These are phyloP conservation scores for Entomobrya multifasciata DNA, from an alignment of 2,888 invertebrate genomes.

Conservation along the genomic window DNA sequence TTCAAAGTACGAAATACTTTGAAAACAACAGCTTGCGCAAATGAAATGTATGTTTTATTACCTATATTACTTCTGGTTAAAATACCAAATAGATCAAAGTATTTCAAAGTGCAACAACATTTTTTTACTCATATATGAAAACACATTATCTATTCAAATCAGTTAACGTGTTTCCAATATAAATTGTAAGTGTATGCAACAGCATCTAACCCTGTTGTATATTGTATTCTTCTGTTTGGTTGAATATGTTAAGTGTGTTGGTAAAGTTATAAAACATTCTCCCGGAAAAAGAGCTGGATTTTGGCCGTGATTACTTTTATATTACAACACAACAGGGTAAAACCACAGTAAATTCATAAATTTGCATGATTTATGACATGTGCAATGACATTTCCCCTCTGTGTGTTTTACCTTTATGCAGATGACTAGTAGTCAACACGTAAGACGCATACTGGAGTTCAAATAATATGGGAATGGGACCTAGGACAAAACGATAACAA, in stretches of 20 bases:
- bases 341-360: conserved; percentile 78
- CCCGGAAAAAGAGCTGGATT: neutral
- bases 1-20: too few relatives aligned
- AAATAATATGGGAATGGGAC: conserved; percentile 29
- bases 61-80: too few relatives aligned
- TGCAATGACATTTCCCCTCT: conserved; percentile 79
- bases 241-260: too few relatives aligned
- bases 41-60: too few relatives aligned
- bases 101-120: too few relatives aligned
- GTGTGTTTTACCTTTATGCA: conserved; percentile 63
- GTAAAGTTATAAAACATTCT: too few relatives aligned
- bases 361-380: conserved; percentile 80
- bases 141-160: conserved; percentile 2
- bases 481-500: conserved; percentile 56
- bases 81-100: too few relatives aligned
- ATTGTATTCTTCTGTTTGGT: too few relatives aligned
- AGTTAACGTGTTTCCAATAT: neutral
- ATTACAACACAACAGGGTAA: conserved; percentile 59
- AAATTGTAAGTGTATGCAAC: too few relatives aligned
- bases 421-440: conserved; percentile 46
- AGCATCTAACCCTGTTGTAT: too few relatives aligned
- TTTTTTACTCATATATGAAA: too few relatives aligned
- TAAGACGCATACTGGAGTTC: conserved; percentile 23
- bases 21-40: too few relatives aligned
- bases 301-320: conserved; percentile 75